phyloP scores from a whole-genome alignment of 2,113 vertebrate genomes.

The Mastomys coucha region DNA sequence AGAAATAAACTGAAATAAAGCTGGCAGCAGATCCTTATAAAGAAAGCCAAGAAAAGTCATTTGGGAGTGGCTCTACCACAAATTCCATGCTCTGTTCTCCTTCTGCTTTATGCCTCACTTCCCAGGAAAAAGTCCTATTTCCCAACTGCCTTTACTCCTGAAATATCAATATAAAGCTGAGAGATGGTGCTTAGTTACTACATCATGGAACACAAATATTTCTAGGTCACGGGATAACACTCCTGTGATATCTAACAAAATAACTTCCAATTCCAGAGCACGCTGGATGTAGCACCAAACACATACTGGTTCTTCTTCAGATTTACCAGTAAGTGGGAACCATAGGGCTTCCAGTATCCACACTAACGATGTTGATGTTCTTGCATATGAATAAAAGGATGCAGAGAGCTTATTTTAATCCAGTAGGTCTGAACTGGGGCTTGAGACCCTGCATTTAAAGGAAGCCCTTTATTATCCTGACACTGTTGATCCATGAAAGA shows the following conservation, averaged over 20 bases:
- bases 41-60: slow-evolving; percentile 45
- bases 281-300: slow-evolving; percentile 5
- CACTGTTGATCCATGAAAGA: neutral
- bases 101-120: neutral
- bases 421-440: neutral
- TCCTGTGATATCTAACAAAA: slow-evolving; percentile 50
- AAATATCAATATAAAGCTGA: slow-evolving; percentile 11
- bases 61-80: neutral
- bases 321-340: slow-evolving; percentile 37
- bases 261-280: slow-evolving; percentile 23
- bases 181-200: slow-evolving; percentile 28
- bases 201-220: slow-evolving; percentile 41
- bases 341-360: neutral
- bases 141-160: neutral
- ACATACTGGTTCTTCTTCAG: slow-evolving; percentile 22
- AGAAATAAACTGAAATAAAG: slow-evolving; percentile 49
- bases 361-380: neutral
- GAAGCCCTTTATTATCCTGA: neutral
- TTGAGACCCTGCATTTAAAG: slow-evolving; percentile 45
- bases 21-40: slow-evolving; percentile 40
- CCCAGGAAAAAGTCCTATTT: slow-evolving; percentile 31
- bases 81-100: slow-evolving; percentile 27
- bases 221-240: neutral
- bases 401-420: neutral
- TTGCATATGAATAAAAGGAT: slow-evolving; percentile 20